Percentiles rank a stretch among this genome's conserved stretches.
Conservation (phyloP, 2,888 invertebrate species). For the Acronicta psi region DNA sequence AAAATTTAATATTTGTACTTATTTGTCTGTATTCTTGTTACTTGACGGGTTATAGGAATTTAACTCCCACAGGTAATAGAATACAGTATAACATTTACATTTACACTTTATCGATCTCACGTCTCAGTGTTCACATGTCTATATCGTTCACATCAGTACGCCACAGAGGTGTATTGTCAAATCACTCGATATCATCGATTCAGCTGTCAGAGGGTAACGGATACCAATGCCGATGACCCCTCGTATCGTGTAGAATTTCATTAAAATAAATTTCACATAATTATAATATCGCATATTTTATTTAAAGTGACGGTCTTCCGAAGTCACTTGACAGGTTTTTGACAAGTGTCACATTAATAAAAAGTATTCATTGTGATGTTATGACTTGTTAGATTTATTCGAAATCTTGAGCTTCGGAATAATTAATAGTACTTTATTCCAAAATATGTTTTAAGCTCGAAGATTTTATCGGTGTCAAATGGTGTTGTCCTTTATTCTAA, state of each 20-base stretch:
- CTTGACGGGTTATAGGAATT: too few species aligned
- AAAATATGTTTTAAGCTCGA: background rate
- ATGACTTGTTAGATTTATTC: slow-evolving; percentile 11
- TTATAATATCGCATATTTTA: slow-evolving; percentile 45
- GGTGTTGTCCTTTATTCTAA: too few species aligned
- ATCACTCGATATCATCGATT: slow-evolving; percentile 44
- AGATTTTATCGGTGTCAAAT: background rate
- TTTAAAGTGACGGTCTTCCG: slow-evolving; percentile 38
- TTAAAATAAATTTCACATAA: slow-evolving; percentile 49
- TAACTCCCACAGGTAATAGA: slow-evolving; percentile 24
- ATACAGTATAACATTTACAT: slow-evolving; percentile 35
- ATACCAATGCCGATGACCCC: slow-evolving; percentile 53
- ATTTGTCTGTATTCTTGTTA: too few species aligned
- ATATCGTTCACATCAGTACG: slow-evolving; percentile 45
- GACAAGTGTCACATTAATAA: slow-evolving; percentile 24
- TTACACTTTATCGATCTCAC: slow-evolving; percentile 46
- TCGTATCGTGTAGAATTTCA: slow-evolving; percentile 51
- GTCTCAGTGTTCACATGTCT: slow-evolving; percentile 50
- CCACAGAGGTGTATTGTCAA: slow-evolving; percentile 47
- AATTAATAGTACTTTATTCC: too few species aligned
- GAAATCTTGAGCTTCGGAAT: slow-evolving; percentile 2
- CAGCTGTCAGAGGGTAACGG: slow-evolving; percentile 48
- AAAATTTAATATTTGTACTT: too few species aligned
- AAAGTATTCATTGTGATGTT: slow-evolving; percentile 20
- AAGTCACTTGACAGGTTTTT: slow-evolving; percentile 37